Evolutionary conservation across 2,797 vertebrate genomes (phyloP).

Genomic region (Malacoraja senta): DNA sequence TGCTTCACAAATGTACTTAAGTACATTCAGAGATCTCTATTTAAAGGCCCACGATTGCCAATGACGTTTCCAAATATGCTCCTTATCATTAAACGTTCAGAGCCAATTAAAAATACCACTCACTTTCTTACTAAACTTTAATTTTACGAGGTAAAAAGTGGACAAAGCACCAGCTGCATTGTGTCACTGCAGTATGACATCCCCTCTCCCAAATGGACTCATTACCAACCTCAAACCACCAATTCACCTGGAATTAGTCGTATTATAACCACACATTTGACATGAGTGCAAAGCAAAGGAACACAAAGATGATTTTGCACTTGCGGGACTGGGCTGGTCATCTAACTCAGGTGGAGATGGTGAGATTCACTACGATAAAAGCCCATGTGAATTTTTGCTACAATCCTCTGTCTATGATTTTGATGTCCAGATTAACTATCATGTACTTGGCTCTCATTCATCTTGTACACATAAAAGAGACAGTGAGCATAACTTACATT

Average conservation of each 20-base stretch:
- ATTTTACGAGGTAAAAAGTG: background rate
- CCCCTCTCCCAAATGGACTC: conserved; percentile 7
- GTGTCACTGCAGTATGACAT: background rate
- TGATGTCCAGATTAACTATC: background rate
- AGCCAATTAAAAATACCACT: background rate
- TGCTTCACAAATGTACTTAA: background rate
- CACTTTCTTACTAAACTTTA: background rate
- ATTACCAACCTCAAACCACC: conserved; percentile 15
- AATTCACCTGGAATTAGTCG: background rate
- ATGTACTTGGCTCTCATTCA: background rate
- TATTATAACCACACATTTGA: background rate
- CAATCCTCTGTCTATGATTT: background rate
- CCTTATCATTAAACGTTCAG: background rate
- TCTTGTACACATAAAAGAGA: background rate
- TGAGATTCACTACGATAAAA: background rate
- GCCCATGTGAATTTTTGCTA: background rate
- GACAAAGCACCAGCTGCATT: background rate
- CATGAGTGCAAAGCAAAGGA: background rate
- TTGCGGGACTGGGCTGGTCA: background rate
- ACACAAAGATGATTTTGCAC: background rate
- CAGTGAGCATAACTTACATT: background rate
- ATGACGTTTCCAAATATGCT: background rate
- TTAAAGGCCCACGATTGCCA: background rate
- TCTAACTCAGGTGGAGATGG: background rate
- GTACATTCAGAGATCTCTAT: background rate